Evolutionary conservation across 2,113 vertebrate genomes (phyloP).

Genomic region (Pardalotus punctatus): DNA sequence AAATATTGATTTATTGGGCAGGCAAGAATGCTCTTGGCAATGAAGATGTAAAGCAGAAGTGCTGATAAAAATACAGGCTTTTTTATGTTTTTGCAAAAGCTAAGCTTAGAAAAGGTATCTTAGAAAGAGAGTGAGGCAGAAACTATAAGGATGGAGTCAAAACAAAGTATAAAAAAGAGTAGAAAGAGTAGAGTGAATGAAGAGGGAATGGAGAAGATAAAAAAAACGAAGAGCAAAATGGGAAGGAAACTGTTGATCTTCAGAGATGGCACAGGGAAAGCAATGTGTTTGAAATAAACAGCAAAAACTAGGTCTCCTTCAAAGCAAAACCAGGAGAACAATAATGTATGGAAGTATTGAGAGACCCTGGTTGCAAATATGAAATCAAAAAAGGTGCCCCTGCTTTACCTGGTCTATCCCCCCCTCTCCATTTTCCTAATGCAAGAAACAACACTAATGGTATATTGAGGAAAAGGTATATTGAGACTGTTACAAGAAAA

Average conservation of each 20-base stretch:
- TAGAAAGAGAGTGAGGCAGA: not conserved
- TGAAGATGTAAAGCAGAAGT: constrained; percentile 7
- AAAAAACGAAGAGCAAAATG: not conserved
- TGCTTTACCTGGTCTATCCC: not conserved
- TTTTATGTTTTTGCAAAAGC: not conserved
- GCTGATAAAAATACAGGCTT: constrained; percentile 21
- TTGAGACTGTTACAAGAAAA: not conserved
- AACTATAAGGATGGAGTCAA: not conserved
- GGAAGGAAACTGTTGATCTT: not conserved
- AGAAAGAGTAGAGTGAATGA: not conserved
- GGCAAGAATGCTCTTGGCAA: constrained; percentile 29
- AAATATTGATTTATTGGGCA: constrained; percentile 48
- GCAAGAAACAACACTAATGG: not conserved
- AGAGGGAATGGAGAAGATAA: not conserved
- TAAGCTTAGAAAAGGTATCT: not conserved
- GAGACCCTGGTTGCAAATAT: not conserved
- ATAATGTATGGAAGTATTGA: not conserved
- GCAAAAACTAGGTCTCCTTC: not conserved
- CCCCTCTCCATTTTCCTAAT: not conserved
- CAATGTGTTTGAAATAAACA: not conserved
- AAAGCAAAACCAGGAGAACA: not conserved
- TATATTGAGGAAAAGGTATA: not conserved
- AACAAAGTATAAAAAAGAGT: not conserved
- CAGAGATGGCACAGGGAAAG: not conserved
- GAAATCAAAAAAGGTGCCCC: not conserved